phyloP scores from a whole-genome alignment of 2,113 vertebrate species.

The Speoplatyrhinus poulsoni region DNA sequence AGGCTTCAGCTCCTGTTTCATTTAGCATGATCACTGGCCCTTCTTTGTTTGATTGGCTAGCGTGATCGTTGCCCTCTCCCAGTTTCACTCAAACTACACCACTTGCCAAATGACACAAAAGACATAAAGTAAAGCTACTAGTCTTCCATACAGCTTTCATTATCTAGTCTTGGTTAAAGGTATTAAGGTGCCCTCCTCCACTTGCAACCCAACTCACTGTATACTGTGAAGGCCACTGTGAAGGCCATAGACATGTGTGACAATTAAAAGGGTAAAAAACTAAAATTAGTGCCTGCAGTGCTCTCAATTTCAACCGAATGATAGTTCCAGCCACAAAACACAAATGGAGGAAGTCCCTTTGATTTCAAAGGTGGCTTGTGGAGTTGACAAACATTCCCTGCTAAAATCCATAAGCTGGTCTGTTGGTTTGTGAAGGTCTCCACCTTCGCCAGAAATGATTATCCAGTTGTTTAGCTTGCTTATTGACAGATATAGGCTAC shows the following conservation, averaged over 20 bases:
- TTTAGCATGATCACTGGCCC: neutral
- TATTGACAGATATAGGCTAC: neutral
- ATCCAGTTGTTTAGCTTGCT: neutral
- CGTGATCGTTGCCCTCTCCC: constrained; percentile 37
- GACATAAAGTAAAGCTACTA: neutral
- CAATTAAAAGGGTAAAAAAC: too few species aligned
- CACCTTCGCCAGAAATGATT: neutral
- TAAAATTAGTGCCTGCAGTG: neutral
- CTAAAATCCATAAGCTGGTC: neutral
- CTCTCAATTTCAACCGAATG: neutral
- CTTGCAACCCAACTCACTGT: too few species aligned
- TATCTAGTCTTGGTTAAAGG: neutral
- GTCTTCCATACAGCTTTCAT: neutral
- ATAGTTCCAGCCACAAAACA: too few species aligned
- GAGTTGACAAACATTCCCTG: neutral
- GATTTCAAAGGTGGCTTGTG: neutral
- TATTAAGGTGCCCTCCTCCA: too few species aligned
- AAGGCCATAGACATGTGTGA: too few species aligned
- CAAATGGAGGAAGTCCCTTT: too few species aligned
- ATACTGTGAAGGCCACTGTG: neutral
- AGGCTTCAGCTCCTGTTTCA: constrained; percentile 46
- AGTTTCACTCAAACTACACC: constrained; percentile 32
- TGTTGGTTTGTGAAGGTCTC: neutral
- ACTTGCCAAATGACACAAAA: constrained; percentile 20
- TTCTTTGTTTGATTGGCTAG: constrained; percentile 32